Conservation (phyloP, 2,797 vertebrate species). For the Enteromius anoplus region DNA sequence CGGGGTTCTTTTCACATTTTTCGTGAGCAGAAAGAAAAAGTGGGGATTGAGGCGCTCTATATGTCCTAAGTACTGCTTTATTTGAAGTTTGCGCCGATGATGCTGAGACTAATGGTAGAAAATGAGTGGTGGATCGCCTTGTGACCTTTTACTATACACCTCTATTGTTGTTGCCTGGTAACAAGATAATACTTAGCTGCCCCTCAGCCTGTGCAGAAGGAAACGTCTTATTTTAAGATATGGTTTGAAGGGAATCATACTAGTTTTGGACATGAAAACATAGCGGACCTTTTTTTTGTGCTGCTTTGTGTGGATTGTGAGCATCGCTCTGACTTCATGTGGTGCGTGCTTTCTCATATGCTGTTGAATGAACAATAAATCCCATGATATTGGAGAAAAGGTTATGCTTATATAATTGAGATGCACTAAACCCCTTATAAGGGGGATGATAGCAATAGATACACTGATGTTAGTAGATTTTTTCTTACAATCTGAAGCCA, state of each 20-base stretch:
- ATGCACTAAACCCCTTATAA: not conserved
- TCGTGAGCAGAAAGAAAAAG: conserved; percentile 3
- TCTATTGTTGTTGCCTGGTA: conserved; percentile 72
- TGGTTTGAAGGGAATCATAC: conserved; percentile 66
- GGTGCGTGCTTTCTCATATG: conserved; percentile 1
- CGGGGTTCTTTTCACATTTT: not conserved
- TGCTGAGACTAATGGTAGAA: conserved; percentile 67
- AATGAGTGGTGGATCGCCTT: conserved; percentile 68
- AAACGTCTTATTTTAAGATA: conserved; percentile 54
- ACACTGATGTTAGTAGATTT: not conserved
- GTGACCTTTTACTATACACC: conserved; percentile 67
- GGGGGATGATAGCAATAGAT: not conserved
- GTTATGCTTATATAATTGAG: conserved; percentile 18
- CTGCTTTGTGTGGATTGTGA: not conserved
- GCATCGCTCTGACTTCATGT: not conserved
- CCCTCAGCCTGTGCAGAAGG: conserved; percentile 65
- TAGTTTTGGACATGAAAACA: conserved; percentile 7
- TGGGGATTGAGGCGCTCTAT: not conserved
- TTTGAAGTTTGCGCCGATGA: conserved; percentile 53
- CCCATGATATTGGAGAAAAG: conserved; percentile 12
- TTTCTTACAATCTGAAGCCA: not conserved
- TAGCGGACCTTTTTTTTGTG: not conserved
- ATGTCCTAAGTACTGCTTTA: conserved; percentile 34
- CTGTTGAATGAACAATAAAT: conserved; percentile 15
- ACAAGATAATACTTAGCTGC: conserved; percentile 76